phyloP scores from a whole-genome alignment of 1,140 invertebrate genomes.

The Wiebesia pumilae region DNA sequence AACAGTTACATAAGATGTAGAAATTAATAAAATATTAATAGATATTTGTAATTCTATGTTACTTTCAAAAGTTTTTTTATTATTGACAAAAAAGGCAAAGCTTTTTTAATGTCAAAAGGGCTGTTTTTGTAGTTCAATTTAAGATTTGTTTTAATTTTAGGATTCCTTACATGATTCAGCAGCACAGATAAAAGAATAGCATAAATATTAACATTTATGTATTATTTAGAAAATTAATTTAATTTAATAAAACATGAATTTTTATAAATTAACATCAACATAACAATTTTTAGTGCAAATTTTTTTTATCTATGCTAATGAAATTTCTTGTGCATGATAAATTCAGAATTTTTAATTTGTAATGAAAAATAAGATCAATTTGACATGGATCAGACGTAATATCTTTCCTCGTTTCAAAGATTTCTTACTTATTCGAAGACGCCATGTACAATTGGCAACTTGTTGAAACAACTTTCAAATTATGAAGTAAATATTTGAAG shows the following conservation, averaged over 20 bases:
- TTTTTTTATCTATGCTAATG: background rate
- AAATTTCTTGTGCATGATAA: background rate
- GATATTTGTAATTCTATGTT: conserved; percentile 23
- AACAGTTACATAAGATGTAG: conserved; percentile 41
- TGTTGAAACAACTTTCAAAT: background rate
- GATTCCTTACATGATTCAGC: background rate
- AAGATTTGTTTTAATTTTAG: background rate
- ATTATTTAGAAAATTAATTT: background rate
- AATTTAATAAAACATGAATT: no score
- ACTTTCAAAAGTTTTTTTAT: conserved; percentile 30
- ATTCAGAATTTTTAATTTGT: background rate
- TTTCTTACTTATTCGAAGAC: background rate
- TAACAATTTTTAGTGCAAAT: background rate
- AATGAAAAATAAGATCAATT: background rate
- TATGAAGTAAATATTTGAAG: background rate
- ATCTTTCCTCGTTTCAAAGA: background rate
- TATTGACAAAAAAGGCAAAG: background rate
- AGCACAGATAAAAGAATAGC: background rate
- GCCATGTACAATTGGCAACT: background rate
- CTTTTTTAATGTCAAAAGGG: conserved; percentile 13
- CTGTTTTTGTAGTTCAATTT: background rate
- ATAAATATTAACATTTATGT: background rate
- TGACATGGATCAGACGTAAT: background rate
- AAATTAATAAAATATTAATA: conserved; percentile 24
- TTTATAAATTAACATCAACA: background rate